A percentile compares a stretch with the other conserved stretches of the same genome.
phyloP scores from a whole-genome alignment of 2,888 invertebrate species.

The Caenorhabditis virilis region DNA sequence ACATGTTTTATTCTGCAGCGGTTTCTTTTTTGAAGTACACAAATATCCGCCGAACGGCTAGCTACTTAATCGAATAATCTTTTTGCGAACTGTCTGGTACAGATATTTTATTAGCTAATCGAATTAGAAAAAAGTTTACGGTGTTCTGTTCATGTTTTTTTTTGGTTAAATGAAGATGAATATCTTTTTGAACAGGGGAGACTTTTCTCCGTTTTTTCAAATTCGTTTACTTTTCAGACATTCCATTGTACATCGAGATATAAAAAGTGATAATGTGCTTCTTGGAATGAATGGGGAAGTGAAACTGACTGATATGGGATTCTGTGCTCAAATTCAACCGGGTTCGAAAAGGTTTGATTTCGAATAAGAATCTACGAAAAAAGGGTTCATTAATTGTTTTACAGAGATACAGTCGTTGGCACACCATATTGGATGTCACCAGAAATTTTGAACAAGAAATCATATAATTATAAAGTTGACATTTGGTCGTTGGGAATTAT shows the following conservation, averaged over 20 bases:
- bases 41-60: too few relatives aligned
- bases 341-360: conserved; percentile 86
- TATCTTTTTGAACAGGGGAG: too few relatives aligned
- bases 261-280: conserved; percentile 94
- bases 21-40: too few relatives aligned
- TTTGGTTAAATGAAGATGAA: too few relatives aligned
- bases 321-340: conserved; percentile 92
- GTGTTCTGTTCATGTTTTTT: too few relatives aligned
- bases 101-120: too few relatives aligned
- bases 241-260: conserved; percentile 90
- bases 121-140: too few relatives aligned
- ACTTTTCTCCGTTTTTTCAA: too few relatives aligned
- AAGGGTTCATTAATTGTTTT: conserved; percentile 20
- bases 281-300: conserved; percentile 78
- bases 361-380: conserved; percentile 73
- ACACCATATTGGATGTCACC: conserved; percentile 83
- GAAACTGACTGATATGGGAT: conserved; percentile 84
- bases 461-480: conserved; percentile 74
- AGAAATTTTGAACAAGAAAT: conserved; percentile 70
- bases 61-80: too few relatives aligned
- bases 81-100: too few relatives aligned
- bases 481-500: conserved; percentile 90
- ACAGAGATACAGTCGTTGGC: conserved; percentile 65
- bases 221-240: too few relatives aligned
- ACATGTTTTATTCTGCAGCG: too few relatives aligned